phyloP scores from a whole-genome alignment of 2,888 invertebrate species.

The Entomobrya proxima region DNA sequence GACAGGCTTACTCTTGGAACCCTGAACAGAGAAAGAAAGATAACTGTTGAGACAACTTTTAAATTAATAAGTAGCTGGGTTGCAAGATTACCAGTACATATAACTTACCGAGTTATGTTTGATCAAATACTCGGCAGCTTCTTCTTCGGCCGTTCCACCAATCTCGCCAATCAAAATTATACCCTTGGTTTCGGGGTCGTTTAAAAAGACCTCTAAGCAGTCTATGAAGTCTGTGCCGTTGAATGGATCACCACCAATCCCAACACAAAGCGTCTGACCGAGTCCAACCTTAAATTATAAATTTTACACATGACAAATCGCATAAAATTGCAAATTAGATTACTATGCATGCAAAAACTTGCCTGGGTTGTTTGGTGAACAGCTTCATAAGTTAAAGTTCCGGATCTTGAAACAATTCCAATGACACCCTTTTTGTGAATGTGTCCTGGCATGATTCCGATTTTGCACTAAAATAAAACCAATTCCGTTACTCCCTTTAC shows the following conservation, averaged over 20 bases:
- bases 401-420: slow-evolving; percentile 97
- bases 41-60: neutral
- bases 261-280: slow-evolving; percentile 97
- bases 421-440: slow-evolving; percentile 95
- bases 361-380: slow-evolving; percentile 94
- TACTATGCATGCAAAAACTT: too few relatives aligned
- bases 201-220: slow-evolving; percentile 95
- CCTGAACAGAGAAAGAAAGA: slow-evolving; percentile 77
- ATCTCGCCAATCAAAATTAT: slow-evolving; percentile 99
- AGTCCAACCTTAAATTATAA: slow-evolving; percentile 82
- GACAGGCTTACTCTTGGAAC: slow-evolving; percentile 92
- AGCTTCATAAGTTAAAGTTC: slow-evolving; percentile 99
- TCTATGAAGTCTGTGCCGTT: slow-evolving; percentile 99
- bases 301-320: neutral
- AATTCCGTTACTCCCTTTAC: too few relatives aligned
- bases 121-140: slow-evolving; percentile 93
- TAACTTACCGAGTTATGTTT: slow-evolving; percentile 86
- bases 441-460: slow-evolving; percentile 99
- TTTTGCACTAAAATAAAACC: too few relatives aligned
- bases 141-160: slow-evolving; percentile 98
- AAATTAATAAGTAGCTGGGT: too few relatives aligned
- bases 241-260: slow-evolving; percentile 99
- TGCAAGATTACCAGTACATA: too few relatives aligned
- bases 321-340: too few relatives aligned
- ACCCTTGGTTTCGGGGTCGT: slow-evolving; percentile 95